Base-by-base conservation (phyloP, 1,140 invertebrate species). In the Chironomus tepperi region DNA sequence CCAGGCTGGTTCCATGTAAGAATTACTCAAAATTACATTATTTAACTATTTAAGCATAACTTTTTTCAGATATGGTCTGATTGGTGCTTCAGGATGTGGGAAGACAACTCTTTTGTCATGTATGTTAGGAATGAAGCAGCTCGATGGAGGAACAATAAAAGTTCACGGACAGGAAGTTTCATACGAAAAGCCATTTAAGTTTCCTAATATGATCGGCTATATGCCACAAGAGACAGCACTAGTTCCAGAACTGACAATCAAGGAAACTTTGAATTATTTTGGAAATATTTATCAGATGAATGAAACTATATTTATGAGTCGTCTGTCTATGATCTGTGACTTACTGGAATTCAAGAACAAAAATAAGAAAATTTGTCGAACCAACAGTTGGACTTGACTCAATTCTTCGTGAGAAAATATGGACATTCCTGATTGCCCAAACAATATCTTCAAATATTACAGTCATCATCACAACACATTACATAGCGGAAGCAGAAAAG, bases 101-200 rank as follows among this genome's bases (percentile, higher is more conserved):
- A 93, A 95, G 84, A 93, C 92, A 0, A 97, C 95, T 0, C 80
- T 96, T 0, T 85, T 97, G 0, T 91, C 91, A 18, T 94, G 93
- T 80, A 88, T 96, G 21, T 93, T 96, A 0, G 94, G 94, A 0
- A 85, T 92, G 67, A 85, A 90, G 43, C 81, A 86, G 72, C 83
- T 96, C 7, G 87, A 93, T 78, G 87, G 86, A 3, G 95, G 95
- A 0, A 86, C 91, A 6, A 86, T 96, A 9, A 87, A 87, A 82
- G 91, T 96, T 0, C 84, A 95, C 7, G 94, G 94, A 12, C 8
- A 57, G 1, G 15, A 15, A 0, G 89, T 89, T 2, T 86, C 84
- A 43, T 93, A 93, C 0, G 92, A 93, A 0, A 85, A 86, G 7
- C 84, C 86, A 70, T 87, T 86, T 0, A 91, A 91, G 0, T 88